These are phyloP conservation scores for Hoplodrina ambigua DNA, from an alignment of 2,888 invertebrate genomes.

Conservation along the genomic window DNA sequence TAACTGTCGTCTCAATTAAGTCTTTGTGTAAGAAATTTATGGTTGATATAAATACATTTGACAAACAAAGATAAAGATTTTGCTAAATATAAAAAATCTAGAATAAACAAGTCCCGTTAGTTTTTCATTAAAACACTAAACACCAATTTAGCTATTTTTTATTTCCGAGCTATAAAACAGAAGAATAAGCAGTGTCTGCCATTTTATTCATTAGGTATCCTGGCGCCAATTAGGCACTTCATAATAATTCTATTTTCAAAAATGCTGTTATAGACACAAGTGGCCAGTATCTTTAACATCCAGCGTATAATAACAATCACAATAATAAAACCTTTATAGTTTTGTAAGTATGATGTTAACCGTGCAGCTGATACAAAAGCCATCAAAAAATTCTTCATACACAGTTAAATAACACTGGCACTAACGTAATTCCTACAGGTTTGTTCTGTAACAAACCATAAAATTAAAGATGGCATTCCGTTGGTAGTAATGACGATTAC, in stretches of 20 bases:
- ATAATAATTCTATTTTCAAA: background rate
- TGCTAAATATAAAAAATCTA: constrained; percentile 8
- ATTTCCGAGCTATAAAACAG: background rate
- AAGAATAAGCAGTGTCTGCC: background rate
- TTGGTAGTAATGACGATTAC: constrained; percentile 69
- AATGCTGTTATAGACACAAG: background rate
- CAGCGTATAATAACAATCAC: constrained; percentile 3
- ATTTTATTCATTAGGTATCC: background rate
- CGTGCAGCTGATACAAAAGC: constrained; percentile 47
- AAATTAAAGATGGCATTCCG: constrained; percentile 67
- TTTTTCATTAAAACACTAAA: background rate
- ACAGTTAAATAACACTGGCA: constrained; percentile 64
- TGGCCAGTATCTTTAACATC: background rate
- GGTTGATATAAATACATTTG: constrained; percentile 11
- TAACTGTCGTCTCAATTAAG: constrained; percentile 25
- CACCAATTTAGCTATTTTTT: background rate
- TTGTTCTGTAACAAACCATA: constrained; percentile 69
- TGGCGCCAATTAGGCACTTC: background rate
- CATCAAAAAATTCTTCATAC: constrained; percentile 49
- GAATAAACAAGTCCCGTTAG: constrained; percentile 11
- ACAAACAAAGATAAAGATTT: background rate
- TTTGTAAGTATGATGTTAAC: constrained; percentile 8
- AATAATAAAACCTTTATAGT: constrained; percentile 21
- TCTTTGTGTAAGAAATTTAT: constrained; percentile 8
- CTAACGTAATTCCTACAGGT: constrained; percentile 60